Conservation (phyloP, 2,797 vertebrate species). For the Catostomus latipinnis region DNA sequence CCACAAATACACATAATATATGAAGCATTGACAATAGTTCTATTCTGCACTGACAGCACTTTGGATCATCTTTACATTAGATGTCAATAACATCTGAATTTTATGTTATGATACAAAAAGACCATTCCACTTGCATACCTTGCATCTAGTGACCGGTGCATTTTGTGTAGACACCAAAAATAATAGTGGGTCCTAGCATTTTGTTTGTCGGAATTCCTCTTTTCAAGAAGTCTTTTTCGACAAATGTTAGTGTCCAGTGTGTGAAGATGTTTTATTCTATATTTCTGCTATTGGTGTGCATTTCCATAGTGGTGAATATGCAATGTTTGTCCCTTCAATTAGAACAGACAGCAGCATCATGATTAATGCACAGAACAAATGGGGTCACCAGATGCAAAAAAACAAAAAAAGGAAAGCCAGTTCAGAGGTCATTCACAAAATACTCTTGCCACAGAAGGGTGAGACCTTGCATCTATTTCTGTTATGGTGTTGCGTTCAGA, state of each 20-base stretch:
- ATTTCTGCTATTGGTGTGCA: slow-evolving; percentile 27
- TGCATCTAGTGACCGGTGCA: not conserved
- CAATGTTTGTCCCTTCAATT: slow-evolving; percentile 29
- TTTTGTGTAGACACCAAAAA: not conserved
- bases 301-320: slow-evolving; percentile 39
- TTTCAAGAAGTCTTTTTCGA: no score
- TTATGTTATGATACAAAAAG: slow-evolving; percentile 2
- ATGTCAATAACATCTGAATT: slow-evolving; percentile 6
- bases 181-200: not conserved
- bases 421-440: slow-evolving; percentile 68
- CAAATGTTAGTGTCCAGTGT: slow-evolving; percentile 10
- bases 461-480: slow-evolving; percentile 60
- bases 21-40: not conserved
- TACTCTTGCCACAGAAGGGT: slow-evolving; percentile 57
- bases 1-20: not conserved
- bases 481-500: slow-evolving; percentile 40
- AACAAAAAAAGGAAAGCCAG: slow-evolving; percentile 69
- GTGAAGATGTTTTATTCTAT: not conserved
- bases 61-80: not conserved
- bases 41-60: not conserved
- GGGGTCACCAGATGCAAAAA: slow-evolving; percentile 71
- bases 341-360: slow-evolving; percentile 74
- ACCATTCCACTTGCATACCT: not conserved
- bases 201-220: not conserved
- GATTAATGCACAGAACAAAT: slow-evolving; percentile 68